These are phyloP conservation scores for Anarrhichthys ocellatus DNA, from an alignment of 2,113 vertebrate genomes.

Conservation along the genomic window DNA sequence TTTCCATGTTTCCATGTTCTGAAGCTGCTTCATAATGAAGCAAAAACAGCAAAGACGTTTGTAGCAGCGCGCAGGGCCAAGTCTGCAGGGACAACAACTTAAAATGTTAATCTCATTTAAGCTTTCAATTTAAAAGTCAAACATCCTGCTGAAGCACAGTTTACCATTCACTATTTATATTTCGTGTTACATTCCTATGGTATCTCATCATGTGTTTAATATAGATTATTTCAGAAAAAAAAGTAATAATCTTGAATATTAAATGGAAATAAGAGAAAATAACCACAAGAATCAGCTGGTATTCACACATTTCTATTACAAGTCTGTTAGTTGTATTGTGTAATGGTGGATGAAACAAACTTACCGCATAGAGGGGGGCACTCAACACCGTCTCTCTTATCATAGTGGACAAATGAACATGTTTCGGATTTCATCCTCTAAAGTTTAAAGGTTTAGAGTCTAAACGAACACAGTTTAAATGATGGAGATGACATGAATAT, in stretches of 20 bases:
- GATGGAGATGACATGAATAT: not conserved
- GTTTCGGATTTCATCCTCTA: slow-evolving; percentile 6
- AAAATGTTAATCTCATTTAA: slow-evolving; percentile 8
- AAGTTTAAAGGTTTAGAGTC: too few relatives aligned
- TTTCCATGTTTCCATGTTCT: too few relatives aligned
- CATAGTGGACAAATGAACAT: slow-evolving; percentile 8
- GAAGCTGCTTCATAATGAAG: slow-evolving; percentile 16
- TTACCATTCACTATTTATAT: not conserved
- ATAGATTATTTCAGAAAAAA: not conserved
- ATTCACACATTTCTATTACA: slow-evolving; percentile 25
- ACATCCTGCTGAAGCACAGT: not conserved
- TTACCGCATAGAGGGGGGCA: not conserved
- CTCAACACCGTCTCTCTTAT: not conserved
- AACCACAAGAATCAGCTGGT: not conserved
- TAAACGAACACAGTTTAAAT: not conserved
- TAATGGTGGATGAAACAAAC: slow-evolving; percentile 8
- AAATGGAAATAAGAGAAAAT: not conserved
- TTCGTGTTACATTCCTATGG: not conserved
- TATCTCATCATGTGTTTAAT: not conserved
- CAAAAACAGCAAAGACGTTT: not conserved
- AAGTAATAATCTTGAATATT: not conserved
- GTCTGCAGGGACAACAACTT: slow-evolving; percentile 14
- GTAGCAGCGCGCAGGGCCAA: not conserved
- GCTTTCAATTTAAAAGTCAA: not conserved
- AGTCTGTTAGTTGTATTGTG: not conserved